Percentiles rank a stretch among this genome's conserved stretches.
phyloP scores from a whole-genome alignment of 2,888 invertebrate species.

The Dioctria linearis region DNA sequence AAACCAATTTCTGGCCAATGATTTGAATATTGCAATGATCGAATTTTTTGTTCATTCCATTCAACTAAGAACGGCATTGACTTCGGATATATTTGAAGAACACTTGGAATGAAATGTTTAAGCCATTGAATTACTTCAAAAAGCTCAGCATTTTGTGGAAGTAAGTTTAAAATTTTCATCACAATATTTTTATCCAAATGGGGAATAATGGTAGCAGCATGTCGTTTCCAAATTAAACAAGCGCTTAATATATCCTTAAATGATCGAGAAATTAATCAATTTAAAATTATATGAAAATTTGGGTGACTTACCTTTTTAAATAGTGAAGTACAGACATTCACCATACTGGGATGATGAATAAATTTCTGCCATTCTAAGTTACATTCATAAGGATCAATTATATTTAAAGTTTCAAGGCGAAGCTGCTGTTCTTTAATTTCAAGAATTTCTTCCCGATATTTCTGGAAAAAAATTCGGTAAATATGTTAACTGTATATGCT shows the following conservation, averaged over 20 bases:
- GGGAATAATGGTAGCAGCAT: conserved; percentile 66
- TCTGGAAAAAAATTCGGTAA: conserved; percentile 3
- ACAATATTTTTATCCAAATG: conserved; percentile 65
- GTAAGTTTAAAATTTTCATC: conserved; percentile 64
- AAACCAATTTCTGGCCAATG: conserved; percentile 70
- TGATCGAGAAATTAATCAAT: neutral
- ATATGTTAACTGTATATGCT: neutral
- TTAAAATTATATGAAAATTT: neutral
- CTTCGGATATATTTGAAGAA: conserved; percentile 67
- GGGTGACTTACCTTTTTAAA: conserved; percentile 62
- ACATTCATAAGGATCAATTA: conserved; percentile 69
- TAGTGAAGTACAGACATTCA: conserved; percentile 65
- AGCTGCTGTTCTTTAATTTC: conserved; percentile 69
- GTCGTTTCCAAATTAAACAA: conserved; percentile 69
- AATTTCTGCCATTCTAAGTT: conserved; percentile 70
- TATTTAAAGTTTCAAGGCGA: conserved; percentile 68
- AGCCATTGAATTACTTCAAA: conserved; percentile 69
- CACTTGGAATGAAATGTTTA: conserved; percentile 67
- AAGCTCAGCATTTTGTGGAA: conserved; percentile 67
- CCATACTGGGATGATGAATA: conserved; percentile 67
- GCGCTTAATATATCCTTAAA: conserved; percentile 66
- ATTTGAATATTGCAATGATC: conserved; percentile 67
- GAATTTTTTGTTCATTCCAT: conserved; percentile 68
- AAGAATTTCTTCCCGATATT: conserved; percentile 62
- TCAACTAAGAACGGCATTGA: conserved; percentile 67